phyloP scores from a whole-genome alignment of 2,113 vertebrate species.

The Centropristis striata region DNA sequence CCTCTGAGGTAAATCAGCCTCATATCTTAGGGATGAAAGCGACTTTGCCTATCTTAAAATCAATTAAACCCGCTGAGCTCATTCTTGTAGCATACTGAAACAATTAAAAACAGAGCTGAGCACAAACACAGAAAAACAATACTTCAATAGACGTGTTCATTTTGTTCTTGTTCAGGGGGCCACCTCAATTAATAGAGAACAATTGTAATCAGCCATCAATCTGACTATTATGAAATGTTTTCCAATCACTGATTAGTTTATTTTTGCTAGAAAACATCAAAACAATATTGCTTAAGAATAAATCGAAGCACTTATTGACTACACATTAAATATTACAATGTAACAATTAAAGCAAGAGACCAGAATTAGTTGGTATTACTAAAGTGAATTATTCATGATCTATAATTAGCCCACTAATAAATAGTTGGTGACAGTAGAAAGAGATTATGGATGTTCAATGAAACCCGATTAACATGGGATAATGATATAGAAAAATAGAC shows the following conservation, averaged over 20 bases:
- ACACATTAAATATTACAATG: neutral
- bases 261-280: neutral
- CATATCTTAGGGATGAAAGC: conserved; percentile 27
- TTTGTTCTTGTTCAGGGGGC: neutral
- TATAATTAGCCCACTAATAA: neutral
- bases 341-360: neutral
- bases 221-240: neutral
- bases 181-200: neutral
- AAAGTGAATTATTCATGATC: neutral
- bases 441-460: neutral
- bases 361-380: neutral
- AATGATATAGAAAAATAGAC: neutral
- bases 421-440: neutral
- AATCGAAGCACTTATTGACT: neutral
- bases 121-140: conserved; percentile 14
- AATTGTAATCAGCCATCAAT: neutral
- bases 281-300: neutral
- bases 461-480: neutral
- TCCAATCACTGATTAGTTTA: neutral
- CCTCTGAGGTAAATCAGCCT: conserved; percentile 21
- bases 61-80: conserved; percentile 16
- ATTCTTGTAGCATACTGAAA: conserved; percentile 8
- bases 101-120: conserved; percentile 8
- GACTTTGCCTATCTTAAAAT: conserved; percentile 22
- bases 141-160: neutral